These are phyloP conservation scores for Sciurus carolinensis DNA, from an alignment of 2,797 vertebrate genomes.

Conservation along the genomic window DNA sequence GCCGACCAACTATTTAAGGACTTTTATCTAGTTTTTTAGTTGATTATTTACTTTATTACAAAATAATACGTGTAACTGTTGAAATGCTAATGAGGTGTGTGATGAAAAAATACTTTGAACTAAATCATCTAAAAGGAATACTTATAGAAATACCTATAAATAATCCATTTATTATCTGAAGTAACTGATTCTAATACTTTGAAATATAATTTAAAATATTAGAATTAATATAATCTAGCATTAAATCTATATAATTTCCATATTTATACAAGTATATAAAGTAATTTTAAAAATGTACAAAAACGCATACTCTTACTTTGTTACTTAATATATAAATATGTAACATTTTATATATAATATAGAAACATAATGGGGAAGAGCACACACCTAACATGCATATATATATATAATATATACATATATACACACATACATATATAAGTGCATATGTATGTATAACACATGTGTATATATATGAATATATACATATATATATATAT, in stretches of 20 bases:
- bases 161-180: background rate
- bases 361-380: background rate
- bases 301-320: background rate
- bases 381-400: no score
- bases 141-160: background rate
- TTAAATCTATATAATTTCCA: background rate
- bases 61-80: background rate
- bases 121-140: background rate
- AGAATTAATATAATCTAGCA: no score
- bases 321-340: background rate
- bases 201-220: background rate
- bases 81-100: background rate
- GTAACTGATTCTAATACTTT: background rate
- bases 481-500: no score
- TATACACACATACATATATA: no score
- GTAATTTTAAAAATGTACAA: background rate
- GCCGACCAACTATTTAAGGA: background rate
- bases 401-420: no score
- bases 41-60: constrained; percentile 25
- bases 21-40: constrained; percentile 35
- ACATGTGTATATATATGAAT: no score
- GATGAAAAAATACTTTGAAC: constrained; percentile 12
- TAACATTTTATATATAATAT: background rate
- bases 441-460: no score
- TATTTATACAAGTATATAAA: constrained; percentile 12